These are phyloP conservation scores for Neopipo cinnamomea DNA, from an alignment of 2,113 vertebrate species.

Conservation along the genomic window DNA sequence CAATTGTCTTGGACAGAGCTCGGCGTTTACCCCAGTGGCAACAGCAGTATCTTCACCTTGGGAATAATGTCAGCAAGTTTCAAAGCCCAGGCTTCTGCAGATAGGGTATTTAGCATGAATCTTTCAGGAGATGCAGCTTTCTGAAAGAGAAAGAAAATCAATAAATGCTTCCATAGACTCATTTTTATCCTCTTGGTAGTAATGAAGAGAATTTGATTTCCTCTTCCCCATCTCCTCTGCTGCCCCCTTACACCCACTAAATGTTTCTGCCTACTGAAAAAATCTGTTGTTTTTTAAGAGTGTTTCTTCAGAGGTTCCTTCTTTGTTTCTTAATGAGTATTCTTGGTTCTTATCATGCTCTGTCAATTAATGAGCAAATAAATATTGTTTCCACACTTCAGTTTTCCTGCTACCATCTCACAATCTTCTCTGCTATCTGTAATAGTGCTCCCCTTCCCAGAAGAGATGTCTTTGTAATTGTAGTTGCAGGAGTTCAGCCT, in stretches of 20 bases:
- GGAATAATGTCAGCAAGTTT: background rate
- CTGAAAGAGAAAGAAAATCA: background rate
- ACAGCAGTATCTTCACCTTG: background rate
- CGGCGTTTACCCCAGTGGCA: background rate
- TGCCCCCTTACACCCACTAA: background rate
- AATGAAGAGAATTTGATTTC: background rate
- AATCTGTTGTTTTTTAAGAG: background rate
- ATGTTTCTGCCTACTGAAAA: background rate
- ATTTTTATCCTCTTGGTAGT: background rate
- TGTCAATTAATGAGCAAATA: background rate
- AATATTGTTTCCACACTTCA: background rate
- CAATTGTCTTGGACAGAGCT: background rate
- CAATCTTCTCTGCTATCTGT: background rate
- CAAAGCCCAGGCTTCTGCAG: background rate
- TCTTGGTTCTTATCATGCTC: background rate
- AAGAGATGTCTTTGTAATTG: background rate
- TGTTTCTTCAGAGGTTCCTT: background rate
- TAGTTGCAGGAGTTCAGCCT: background rate
- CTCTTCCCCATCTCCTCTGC: background rate
- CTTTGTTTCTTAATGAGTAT: constrained; percentile 4
- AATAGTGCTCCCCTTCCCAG: background rate
- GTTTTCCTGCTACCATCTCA: background rate
- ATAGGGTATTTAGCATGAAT: background rate
- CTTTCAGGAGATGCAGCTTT: background rate
- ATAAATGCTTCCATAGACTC: background rate